Base-by-base conservation (phyloP, 2,888 invertebrate genomes). In the Temnothorax ravouxi region DNA sequence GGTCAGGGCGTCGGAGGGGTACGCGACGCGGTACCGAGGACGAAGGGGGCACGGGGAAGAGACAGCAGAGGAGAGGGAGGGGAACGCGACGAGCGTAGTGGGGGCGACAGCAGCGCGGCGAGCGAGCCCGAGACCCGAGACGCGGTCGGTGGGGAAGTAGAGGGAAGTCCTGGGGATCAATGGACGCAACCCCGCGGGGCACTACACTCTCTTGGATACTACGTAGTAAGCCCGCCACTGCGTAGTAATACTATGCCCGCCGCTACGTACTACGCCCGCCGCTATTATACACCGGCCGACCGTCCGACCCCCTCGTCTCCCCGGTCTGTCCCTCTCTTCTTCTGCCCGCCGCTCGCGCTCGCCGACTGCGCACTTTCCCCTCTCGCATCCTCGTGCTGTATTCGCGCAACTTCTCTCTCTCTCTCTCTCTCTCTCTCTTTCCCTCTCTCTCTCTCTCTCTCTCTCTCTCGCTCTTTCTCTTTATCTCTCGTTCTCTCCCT, bases 151-250 rank as follows among this genome's bases (percentile, higher is more conserved):
- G 74, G 67, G 54, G 54, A 62, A 29, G 86, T 71, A 69, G 76
- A 76, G 80, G 86, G 85, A 76, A 81, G 82, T 75, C 82, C 87
- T 84, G 88, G 93, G 92, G 93, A 93, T 93, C 93, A 93, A 93
- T 93, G 93, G 93, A 93, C 93, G 93, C 92, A 91, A 91, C 93
- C 93, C 93, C 88, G 90, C 91, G 91, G 92, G 91, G 93, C 91
- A 91, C 91, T 92, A 92, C 90, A 90, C 92, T 91, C 93, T 89
- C 90, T 89, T 87, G 87, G 87, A 88, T 91, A 91, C 91, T 92
- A 91, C 91, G 92, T 92, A 92, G 90, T 92, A 92, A 79, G 88
- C 84, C 88, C 85, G 87, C 86, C 79, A 86, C 89, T 89, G 90
- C 90, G 90, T 90, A 90, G 90, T 90, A 90, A 89, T 89, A 90